These are phyloP conservation scores for Microplitis mediator DNA, from an alignment of 1,140 invertebrate genomes.

Conservation along the genomic window DNA sequence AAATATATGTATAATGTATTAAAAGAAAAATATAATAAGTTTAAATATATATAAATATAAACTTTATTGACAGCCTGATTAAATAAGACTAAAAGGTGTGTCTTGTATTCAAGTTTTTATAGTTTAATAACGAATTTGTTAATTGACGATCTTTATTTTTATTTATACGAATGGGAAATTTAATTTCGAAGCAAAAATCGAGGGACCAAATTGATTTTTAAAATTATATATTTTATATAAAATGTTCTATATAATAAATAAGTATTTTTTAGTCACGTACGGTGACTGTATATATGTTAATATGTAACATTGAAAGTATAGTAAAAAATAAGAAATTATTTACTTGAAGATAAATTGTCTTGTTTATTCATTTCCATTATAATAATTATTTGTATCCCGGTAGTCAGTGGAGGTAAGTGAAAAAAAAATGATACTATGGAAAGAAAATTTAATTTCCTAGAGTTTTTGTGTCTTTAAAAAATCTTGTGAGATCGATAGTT, in stretches of 20 bases:
- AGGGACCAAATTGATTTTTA: conserved; percentile 18
- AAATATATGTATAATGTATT: conserved; percentile 32
- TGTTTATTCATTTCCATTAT: neutral
- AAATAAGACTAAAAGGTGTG: neutral
- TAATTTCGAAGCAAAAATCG: too few relatives aligned
- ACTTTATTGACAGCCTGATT: neutral
- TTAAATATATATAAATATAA: neutral
- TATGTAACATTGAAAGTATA: conserved; percentile 37
- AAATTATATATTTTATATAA: conserved; percentile 17
- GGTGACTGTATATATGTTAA: conserved; percentile 60
- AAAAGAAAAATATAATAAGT: too few relatives aligned
- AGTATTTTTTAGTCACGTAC: conserved; percentile 41
- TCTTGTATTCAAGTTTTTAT: conserved; percentile 1
- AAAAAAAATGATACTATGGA: too few relatives aligned
- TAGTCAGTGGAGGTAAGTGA: too few relatives aligned
- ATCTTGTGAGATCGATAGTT: too few relatives aligned
- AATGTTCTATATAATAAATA: conserved; percentile 30
- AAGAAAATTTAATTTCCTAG: too few relatives aligned
- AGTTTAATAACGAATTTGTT: neutral
- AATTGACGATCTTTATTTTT: neutral
- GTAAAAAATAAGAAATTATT: conserved; percentile 29
- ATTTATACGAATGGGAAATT: neutral
- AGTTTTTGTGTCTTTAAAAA: too few relatives aligned
- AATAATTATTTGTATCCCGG: neutral
- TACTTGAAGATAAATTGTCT: conserved; percentile 17